A percentile compares a stretch with the other conserved stretches of the same genome.
These are phyloP conservation scores for Sphenodon punctatus DNA, from an alignment of 2,797 vertebrate species.

Conservation along the genomic window DNA sequence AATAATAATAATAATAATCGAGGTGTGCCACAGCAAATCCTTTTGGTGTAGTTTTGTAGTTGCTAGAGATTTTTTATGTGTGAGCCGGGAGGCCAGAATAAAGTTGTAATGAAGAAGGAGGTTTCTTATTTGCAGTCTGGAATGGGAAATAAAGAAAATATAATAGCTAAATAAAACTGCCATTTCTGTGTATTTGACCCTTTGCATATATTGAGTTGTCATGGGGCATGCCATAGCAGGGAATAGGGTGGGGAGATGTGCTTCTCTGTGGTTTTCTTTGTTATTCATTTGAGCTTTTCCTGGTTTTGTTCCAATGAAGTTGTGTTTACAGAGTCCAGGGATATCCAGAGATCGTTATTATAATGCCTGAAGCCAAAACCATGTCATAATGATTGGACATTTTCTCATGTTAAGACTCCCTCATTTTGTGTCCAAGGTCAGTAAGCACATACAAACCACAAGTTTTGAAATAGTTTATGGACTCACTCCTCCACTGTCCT, in stretches of 20 bases:
- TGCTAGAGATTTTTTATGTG: slow-evolving; percentile 21
- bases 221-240: slow-evolving; percentile 40
- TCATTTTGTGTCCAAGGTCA: slow-evolving; percentile 23
- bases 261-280: slow-evolving; percentile 61
- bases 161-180: slow-evolving; percentile 35
- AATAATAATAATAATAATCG: slow-evolving; percentile 12
- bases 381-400: slow-evolving; percentile 7
- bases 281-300: slow-evolving; percentile 59
- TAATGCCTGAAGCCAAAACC: slow-evolving; percentile 40
- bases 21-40: slow-evolving; percentile 6
- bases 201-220: slow-evolving; percentile 13
- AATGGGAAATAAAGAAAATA: not conserved
- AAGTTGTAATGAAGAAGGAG: no score
- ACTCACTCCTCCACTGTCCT: slow-evolving; percentile 1
- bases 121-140: not conserved
- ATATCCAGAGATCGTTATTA: slow-evolving; percentile 45
- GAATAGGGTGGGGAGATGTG: slow-evolving; percentile 53
- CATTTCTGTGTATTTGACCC: slow-evolving; percentile 54
- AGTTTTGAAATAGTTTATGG: not conserved
- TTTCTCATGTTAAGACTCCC: slow-evolving; percentile 33
- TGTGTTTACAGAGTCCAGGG: slow-evolving; percentile 54
- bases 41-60: slow-evolving; percentile 33
- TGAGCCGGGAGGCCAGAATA: not conserved
- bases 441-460: not conserved
- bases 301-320: slow-evolving; percentile 55